Evolutionary conservation across 1,140 invertebrate genomes (phyloP), one percentile per base, ranked within the genome.

Genomic region (Bursaphelenchus mucronatus): DNA sequence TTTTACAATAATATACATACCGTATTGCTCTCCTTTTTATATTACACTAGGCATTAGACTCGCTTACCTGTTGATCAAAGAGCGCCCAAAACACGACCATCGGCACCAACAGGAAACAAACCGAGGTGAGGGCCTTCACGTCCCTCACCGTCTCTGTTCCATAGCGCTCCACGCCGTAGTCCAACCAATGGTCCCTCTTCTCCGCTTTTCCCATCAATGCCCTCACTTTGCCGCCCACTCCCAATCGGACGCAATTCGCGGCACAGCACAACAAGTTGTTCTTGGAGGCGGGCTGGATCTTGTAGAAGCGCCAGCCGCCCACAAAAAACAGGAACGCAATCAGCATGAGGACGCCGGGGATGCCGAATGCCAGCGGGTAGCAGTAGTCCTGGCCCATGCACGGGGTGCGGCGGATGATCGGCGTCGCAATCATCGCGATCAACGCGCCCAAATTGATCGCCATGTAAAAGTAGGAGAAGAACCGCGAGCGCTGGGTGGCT

Each of bases 91-190:
- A 86, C 30, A 86, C 68, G 21, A 84, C 83, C 21, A 86, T 64
- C 3, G 85, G 85, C 56, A 84, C 45, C 73, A 84, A 86, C 43
- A 86, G 74, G 9, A 82, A 61, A 13, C 83, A 64, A 6, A 86
- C 81, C 55, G 74, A 74, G 19, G 84, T 47, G 55, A 84, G 66
- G 21, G 66, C 57, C 58, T 82, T 80, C 10, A 85, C 80, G 54
- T 84, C 83, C n/a, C 76, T 73, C 61, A 85, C 73, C 73, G 84
- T 43, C 47, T 83, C 78, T 47, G 79, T 68, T 41, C 88, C 88
- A 80, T 87, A 93, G 68, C 85, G 85, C 53, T 87, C 86, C 50
- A 87, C 85, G 0, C 90, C 89, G 78, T 88, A 85, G 76, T 92
- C 89, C 53, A 92, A 74, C 89, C 89, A 91, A 75, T 91, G 69